A percentile compares a stretch with the other conserved stretches of the same genome.
phyloP scores from a whole-genome alignment of 2,113 vertebrate species.

The Balaeniceps rex region DNA sequence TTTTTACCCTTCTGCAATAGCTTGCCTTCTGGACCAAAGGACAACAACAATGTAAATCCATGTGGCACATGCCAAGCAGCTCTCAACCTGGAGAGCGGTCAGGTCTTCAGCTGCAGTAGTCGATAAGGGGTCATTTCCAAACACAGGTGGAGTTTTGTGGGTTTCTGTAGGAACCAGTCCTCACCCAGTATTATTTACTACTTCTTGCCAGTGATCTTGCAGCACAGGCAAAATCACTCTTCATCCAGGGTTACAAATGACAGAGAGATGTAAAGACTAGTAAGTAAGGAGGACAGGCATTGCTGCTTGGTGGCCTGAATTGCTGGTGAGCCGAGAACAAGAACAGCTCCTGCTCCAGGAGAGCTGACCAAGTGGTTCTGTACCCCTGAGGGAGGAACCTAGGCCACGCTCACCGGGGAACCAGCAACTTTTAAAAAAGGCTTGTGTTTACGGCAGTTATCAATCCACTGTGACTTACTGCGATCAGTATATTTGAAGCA shows the following conservation, averaged over 20 bases:
- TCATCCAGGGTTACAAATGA: neutral
- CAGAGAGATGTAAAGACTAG: neutral
- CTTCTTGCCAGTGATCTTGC: neutral
- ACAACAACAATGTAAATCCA: fast-evolving
- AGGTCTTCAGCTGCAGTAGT: neutral
- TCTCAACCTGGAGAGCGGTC: neutral
- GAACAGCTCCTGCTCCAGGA: neutral
- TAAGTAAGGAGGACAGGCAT: neutral
- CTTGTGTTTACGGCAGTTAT: neutral
- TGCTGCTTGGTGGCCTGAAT: neutral
- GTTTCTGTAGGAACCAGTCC: neutral
- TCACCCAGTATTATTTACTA: neutral
- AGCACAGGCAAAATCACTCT: neutral
- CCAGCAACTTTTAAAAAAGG: neutral
- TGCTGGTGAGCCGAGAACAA: neutral
- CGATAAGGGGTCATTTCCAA: neutral
- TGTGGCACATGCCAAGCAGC: neutral
- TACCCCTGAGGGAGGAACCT: neutral
- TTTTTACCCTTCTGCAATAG: neutral
- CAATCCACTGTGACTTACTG: neutral
- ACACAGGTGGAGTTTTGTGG: neutral
- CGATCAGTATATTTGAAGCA: neutral
- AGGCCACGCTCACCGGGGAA: fast-evolving
- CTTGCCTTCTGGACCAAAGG: neutral
- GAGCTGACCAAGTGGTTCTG: fast-evolving